These are phyloP conservation scores for Montifringilla adamsi DNA, from an alignment of 2,113 vertebrate genomes.

Conservation along the genomic window DNA sequence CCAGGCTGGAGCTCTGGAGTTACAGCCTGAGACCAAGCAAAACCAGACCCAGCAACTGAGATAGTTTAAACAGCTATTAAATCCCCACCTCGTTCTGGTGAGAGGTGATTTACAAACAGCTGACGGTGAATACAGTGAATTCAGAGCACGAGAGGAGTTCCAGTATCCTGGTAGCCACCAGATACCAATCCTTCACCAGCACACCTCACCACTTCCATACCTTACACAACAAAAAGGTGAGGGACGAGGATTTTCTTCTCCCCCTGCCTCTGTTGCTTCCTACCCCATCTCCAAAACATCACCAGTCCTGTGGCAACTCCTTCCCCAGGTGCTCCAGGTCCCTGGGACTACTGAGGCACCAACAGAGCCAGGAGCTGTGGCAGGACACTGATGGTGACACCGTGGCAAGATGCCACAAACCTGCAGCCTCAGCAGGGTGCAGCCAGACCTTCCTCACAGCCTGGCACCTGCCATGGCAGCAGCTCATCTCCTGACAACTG, in stretches of 20 bases:
- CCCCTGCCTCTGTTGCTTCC: not conserved
- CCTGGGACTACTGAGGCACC: not conserved
- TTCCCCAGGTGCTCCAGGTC: not conserved
- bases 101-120: not conserved
- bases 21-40: not conserved
- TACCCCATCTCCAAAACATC: not conserved
- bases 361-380: not conserved
- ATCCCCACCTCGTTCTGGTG: not conserved
- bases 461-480: not conserved
- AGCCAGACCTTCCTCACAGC: not conserved
- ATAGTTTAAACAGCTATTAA: not conserved
- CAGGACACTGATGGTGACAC: not conserved
- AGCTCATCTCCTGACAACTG: not conserved
- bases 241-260: not conserved
- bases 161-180: not conserved
- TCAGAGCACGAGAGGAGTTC: not conserved
- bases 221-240: not conserved
- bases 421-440: not conserved
- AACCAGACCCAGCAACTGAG: not conserved
- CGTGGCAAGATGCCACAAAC: accelerated
- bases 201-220: not conserved
- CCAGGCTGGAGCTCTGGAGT: not conserved
- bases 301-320: not conserved
- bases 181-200: not conserved
- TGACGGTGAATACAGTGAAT: not conserved